Conservation (phyloP, 2,113 vertebrate genomes). For the Okapia johnstoni region DNA sequence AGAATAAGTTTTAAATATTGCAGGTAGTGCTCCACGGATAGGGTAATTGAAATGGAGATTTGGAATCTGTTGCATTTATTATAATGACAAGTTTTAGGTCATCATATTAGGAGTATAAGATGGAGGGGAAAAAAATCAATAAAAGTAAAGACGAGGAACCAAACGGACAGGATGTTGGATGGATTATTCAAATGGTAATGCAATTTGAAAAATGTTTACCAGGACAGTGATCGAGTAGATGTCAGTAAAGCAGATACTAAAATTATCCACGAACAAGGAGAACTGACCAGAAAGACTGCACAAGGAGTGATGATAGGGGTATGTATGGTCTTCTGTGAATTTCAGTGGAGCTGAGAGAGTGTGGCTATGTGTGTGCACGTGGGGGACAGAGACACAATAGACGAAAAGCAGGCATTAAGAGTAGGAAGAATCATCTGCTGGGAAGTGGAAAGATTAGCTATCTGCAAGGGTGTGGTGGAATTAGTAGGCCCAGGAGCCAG, state of each 20-base stretch:
- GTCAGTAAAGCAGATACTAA: not conserved
- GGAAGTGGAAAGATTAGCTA: not conserved
- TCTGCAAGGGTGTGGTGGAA: not conserved
- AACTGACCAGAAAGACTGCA: not conserved
- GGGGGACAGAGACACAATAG: accelerated
- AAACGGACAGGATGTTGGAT: not conserved
- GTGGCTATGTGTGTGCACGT: not conserved
- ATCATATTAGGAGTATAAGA: not conserved
- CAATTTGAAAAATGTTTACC: not conserved
- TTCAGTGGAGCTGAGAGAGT: not conserved
- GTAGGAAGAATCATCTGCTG: not conserved
- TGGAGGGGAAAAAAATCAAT: not conserved
- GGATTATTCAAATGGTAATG: not conserved
- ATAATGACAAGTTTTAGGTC: not conserved
- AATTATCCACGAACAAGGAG: not conserved
- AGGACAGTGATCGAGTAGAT: not conserved
- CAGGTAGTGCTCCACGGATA: not conserved
- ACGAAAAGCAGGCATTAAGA: not conserved
- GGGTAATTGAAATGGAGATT: not conserved
- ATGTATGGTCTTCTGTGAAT: not conserved
- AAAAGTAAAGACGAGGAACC: not conserved
- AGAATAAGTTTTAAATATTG: not conserved
- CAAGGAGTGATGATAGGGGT: accelerated
- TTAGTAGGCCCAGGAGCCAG: not conserved
- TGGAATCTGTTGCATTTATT: not conserved